Percentiles rank a stretch among this genome's conserved stretches.
phyloP scores from a whole-genome alignment of 1,140 invertebrate genomes.

The Propsilocerus akamusi region DNA sequence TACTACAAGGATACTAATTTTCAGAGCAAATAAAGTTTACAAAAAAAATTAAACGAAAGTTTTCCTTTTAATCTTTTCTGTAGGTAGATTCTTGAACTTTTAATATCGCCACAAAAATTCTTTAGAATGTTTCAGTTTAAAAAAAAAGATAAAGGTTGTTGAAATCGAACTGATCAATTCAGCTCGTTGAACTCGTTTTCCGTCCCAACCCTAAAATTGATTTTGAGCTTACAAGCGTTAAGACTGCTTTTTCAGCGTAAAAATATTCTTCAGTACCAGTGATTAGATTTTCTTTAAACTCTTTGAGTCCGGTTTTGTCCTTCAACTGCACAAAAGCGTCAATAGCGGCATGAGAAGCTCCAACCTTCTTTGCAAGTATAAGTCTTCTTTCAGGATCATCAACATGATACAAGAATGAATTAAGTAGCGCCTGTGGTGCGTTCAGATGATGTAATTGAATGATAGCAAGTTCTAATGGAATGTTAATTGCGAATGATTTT shows the following conservation, averaged over 20 bases:
- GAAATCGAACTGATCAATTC: too few relatives aligned
- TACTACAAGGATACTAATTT: too few relatives aligned
- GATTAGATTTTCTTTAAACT: constrained; percentile 15
- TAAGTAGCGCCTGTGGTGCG: constrained; percentile 16
- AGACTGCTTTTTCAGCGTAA: constrained; percentile 19
- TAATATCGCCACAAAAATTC: too few relatives aligned
- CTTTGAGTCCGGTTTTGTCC: constrained; percentile 16
- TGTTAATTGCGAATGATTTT: constrained; percentile 21
- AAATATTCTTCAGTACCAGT: constrained; percentile 19
- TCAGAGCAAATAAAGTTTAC: too few relatives aligned
- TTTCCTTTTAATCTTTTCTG: too few relatives aligned
- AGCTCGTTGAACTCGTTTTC: neutral
- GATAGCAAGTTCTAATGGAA: constrained; percentile 17
- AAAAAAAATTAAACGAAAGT: too few relatives aligned
- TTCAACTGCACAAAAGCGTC: constrained; percentile 19
- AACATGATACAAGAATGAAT: constrained; percentile 20
- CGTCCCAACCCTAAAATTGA: neutral
- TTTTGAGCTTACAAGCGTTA: neutral
- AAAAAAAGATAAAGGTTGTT: too few relatives aligned
- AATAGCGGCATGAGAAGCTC: constrained; percentile 18
- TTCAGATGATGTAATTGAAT: constrained; percentile 15
- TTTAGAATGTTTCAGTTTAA: too few relatives aligned
- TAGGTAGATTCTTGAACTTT: too few relatives aligned
- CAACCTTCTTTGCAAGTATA: constrained; percentile 14
- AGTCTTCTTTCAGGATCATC: constrained; percentile 17